These are phyloP conservation scores for Isichthys henryi DNA, from an alignment of 2,113 vertebrate genomes.

Conservation along the genomic window DNA sequence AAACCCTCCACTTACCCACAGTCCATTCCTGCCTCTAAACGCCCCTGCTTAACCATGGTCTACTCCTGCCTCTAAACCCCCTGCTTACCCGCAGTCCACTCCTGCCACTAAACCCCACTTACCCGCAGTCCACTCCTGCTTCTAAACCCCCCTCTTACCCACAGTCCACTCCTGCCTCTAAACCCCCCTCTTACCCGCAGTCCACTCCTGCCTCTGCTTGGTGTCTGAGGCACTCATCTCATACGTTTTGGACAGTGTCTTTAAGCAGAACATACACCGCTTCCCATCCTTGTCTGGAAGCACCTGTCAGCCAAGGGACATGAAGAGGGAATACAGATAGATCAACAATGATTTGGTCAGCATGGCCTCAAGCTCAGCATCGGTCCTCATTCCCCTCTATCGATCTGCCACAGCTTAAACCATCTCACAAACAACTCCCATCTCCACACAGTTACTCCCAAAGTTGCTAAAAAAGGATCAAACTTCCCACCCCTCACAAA, in stretches of 20 bases:
- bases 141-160: slow-evolving; percentile 55
- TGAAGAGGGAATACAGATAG: not conserved
- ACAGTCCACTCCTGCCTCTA: slow-evolving; percentile 83
- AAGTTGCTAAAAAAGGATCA: not conserved
- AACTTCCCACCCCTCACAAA: not conserved
- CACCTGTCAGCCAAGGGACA: slow-evolving; percentile 55
- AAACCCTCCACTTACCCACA: slow-evolving; percentile 54
- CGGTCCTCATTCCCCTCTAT: not conserved
- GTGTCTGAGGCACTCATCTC: slow-evolving; percentile 96
- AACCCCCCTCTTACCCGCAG: slow-evolving; percentile 58
- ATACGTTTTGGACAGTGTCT: slow-evolving; percentile 79
- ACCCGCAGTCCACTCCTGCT: slow-evolving; percentile 91
- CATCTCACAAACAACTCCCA: not conserved
- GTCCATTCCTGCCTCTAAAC: slow-evolving; percentile 81
- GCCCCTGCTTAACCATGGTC: not conserved
- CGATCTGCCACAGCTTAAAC: not conserved
- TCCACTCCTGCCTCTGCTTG: slow-evolving; percentile 93
- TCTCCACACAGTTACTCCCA: not conserved
- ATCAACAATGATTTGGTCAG: not conserved
- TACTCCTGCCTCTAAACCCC: not conserved
- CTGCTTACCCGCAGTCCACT: slow-evolving; percentile 75
- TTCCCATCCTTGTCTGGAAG: slow-evolving; percentile 85
- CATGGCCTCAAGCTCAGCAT: not conserved
- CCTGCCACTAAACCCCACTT: slow-evolving; percentile 60
- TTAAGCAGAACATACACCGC: slow-evolving; percentile 94